phyloP scores from a whole-genome alignment of 2,113 vertebrate species.

The Tachuris rubrigastra region DNA sequence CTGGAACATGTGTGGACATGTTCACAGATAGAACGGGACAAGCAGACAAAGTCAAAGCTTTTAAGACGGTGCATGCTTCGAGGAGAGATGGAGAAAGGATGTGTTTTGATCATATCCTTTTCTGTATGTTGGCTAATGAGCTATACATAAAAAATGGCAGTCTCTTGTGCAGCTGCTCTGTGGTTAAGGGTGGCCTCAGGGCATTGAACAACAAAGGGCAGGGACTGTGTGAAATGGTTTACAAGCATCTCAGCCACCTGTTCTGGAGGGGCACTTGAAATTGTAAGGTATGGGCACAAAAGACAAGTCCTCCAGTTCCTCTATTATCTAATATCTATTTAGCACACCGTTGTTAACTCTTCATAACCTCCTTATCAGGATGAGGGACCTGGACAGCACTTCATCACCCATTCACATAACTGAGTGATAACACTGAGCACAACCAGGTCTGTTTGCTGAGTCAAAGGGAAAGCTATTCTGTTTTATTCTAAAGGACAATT shows the following conservation, averaged over 20 bases:
- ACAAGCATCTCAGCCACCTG: background rate
- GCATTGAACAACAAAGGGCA: background rate
- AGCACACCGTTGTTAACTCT: background rate
- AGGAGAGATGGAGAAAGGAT: background rate
- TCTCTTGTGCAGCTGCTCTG: background rate
- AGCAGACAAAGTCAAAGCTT: background rate
- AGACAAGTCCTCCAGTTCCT: background rate
- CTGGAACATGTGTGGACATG: background rate
- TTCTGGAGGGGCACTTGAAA: background rate
- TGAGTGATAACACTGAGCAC: background rate
- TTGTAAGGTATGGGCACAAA: background rate
- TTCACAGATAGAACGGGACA: background rate
- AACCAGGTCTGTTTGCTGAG: background rate
- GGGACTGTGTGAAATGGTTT: background rate
- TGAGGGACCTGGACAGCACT: background rate
- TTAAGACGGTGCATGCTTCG: background rate
- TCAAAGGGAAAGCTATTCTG: background rate
- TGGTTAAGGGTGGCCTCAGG: background rate
- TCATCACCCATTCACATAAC: background rate
- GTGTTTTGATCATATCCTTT: background rate
- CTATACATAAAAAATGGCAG: background rate
- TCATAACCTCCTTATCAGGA: background rate
- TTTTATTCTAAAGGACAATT: background rate
- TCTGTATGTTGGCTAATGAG: background rate
- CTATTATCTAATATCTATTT: background rate